A percentile compares a stretch with the other conserved stretches of the same genome.
These are phyloP conservation scores for Drosophila demipolita DNA, from an alignment of 2,888 invertebrate genomes.

Conservation along the genomic window DNA sequence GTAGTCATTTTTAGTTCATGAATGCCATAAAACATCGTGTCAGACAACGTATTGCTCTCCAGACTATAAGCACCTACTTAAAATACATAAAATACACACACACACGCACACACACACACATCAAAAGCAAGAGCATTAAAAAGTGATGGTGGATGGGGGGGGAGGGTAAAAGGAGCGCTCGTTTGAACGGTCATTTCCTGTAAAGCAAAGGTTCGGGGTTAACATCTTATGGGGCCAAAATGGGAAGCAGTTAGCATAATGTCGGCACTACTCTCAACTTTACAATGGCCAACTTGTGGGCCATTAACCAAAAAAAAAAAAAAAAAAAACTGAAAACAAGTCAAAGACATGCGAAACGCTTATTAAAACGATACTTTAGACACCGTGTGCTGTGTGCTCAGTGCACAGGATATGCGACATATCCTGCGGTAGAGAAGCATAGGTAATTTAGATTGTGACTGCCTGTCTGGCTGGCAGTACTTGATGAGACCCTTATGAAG, in stretches of 20 bases:
- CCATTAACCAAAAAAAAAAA: slow-evolving; percentile 62
- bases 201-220: slow-evolving; percentile 50
- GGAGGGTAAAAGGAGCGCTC: slow-evolving; percentile 18
- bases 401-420: slow-evolving; percentile 54
- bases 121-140: slow-evolving; percentile 18
- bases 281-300: slow-evolving; percentile 77
- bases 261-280: slow-evolving; percentile 48
- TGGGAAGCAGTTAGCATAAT: slow-evolving; percentile 69
- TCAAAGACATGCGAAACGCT: slow-evolving; percentile 65
- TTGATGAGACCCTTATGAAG: background rate
- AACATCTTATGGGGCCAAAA: slow-evolving; percentile 51
- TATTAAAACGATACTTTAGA: slow-evolving; percentile 77
- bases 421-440: slow-evolving; percentile 59
- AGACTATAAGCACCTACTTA: slow-evolving; percentile 45
- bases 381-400: background rate
- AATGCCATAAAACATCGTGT: slow-evolving; percentile 35
- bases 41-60: slow-evolving; percentile 42
- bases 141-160: background rate
- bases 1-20: slow-evolving; percentile 53
- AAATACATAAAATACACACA: slow-evolving; percentile 40
- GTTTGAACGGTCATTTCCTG: slow-evolving; percentile 68
- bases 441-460: slow-evolving; percentile 75
- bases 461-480: slow-evolving; percentile 11
- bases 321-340: slow-evolving; percentile 56
- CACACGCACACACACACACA: slow-evolving; percentile 7